Evolutionary conservation across 1,140 invertebrate genomes (phyloP).

Genomic region (Plutomurus gul): DNA sequence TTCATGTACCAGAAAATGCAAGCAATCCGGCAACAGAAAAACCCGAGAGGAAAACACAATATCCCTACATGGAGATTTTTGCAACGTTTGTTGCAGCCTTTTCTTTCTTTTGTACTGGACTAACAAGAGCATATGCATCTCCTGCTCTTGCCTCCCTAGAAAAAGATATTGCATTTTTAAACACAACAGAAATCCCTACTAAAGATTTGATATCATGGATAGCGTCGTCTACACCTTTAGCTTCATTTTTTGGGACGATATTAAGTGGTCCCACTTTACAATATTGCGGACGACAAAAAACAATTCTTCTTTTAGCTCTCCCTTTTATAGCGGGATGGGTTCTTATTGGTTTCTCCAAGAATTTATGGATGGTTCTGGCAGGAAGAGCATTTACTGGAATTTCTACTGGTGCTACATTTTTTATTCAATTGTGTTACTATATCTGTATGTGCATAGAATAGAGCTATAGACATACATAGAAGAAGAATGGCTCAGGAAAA

Average conservation of each 20-base stretch:
- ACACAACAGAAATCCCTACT: not conserved
- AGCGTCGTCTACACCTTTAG: slow-evolving; percentile 21
- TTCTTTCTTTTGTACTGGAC: slow-evolving; percentile 30
- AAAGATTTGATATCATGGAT: slow-evolving; percentile 32
- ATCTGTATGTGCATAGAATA: too few species aligned
- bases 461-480: too few species aligned
- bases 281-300: slow-evolving; percentile 71
- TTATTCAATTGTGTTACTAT: too few species aligned
- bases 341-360: slow-evolving; percentile 69
- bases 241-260: slow-evolving; percentile 31
- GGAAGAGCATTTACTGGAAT: slow-evolving; percentile 66
- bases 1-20: too few species aligned
- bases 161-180: slow-evolving; percentile 8
- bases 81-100: slow-evolving; percentile 28
- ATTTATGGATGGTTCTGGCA: slow-evolving; percentile 65
- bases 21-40: too few species aligned
- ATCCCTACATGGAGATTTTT: not conserved
- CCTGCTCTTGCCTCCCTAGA: slow-evolving; percentile 32
- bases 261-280: slow-evolving; percentile 66
- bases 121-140: slow-evolving; percentile 28
- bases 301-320: slow-evolving; percentile 71
- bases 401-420: too few species aligned
- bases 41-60: too few species aligned
- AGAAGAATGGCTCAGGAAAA: too few species aligned
- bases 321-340: slow-evolving; percentile 77